Evolutionary conservation across 2,888 invertebrate genomes (phyloP), one percentile per base, ranked within the genome.

Genomic region (Ctenicera cuprea): DNA sequence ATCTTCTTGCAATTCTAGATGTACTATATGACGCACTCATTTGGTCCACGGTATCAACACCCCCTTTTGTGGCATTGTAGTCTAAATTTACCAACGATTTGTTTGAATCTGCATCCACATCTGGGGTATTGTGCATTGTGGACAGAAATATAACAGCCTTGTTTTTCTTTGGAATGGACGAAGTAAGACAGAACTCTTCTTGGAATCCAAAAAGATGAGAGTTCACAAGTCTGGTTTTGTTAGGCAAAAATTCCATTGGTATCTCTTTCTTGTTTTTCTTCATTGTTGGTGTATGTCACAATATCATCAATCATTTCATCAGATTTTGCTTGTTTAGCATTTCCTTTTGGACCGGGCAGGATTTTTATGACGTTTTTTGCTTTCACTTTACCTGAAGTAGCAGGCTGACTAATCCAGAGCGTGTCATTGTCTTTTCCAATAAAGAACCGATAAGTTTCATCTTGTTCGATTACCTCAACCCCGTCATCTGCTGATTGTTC

Each of bases 21-120:
- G 80, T 80, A 18, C 73, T 73, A 59, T 80, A 81, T 12, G 71
- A 69, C 38, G 54, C 62, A 66, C 79, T 79, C 75, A 80, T 63
- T 71, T 80, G 71, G 68, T 79, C 79, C 1, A 77, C 68, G 18
- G 74, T 76, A 66, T 80, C 76, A n/a, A n/a, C n/a, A n/a, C n/a
- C n/a, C n/a, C n/a, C n/a, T n/a, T n/a, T n/a, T n/a, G n/a, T n/a
- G n/a, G 30, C 20, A 67, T 80, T 80, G 26, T 78, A 79, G 43
- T 76, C 54, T 43, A 76, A 57, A 3, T 82, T 79, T 20, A 75
- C 76, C 20, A 73, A 62, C n/a, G 75, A 73, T 18, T 79, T 78
- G 12, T 52, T 76, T 7, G 78, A 76, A 12, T 77, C 72, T 68
- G 72, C 64, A 77, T 81, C 63, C 8, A 79, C 75, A 52, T 71